Evolutionary conservation across 1,140 invertebrate genomes (phyloP).

Genomic region (Papilio aristodemus): DNA sequence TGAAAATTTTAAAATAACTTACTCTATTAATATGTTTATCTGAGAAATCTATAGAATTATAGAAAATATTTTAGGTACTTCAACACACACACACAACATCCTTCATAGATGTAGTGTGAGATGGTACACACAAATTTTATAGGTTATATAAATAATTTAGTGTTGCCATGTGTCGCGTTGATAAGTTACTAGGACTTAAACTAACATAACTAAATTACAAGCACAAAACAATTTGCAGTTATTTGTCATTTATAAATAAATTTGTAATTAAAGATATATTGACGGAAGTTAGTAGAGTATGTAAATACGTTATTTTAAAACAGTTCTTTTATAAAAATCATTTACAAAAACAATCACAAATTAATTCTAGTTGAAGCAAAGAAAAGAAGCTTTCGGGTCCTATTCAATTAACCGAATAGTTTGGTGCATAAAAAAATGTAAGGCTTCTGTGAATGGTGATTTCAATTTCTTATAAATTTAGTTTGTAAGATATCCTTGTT

Average conservation of each 20-base stretch:
- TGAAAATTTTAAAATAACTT: not conserved
- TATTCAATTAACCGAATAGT: no score
- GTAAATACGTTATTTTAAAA: not conserved
- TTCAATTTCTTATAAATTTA: constrained; percentile 17
- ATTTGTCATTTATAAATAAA: not conserved
- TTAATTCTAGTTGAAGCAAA: no score
- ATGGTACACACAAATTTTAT: constrained; percentile 53
- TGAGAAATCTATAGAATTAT: not conserved
- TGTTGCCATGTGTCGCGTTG: constrained; percentile 41
- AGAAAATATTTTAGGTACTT: not conserved
- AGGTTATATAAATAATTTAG: constrained; percentile 47
- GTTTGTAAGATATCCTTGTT: constrained; percentile 38
- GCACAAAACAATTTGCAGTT: not conserved
- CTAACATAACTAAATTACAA: not conserved
- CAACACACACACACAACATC: constrained; percentile 8
- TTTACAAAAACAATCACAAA: not conserved
- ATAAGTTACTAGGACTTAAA: not conserved
- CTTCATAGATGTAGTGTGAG: constrained; percentile 30
- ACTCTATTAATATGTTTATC: not conserved
- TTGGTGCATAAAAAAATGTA: not conserved
- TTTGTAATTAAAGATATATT: not conserved
- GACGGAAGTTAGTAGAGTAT: not conserved
- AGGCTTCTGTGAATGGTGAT: not conserved
- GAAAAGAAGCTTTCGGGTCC: no score
- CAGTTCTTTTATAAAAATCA: no score